Percentiles rank a stretch among this genome's conserved stretches.
phyloP scores from a whole-genome alignment of 2,888 invertebrate species.

The Cerastoderma edule region DNA sequence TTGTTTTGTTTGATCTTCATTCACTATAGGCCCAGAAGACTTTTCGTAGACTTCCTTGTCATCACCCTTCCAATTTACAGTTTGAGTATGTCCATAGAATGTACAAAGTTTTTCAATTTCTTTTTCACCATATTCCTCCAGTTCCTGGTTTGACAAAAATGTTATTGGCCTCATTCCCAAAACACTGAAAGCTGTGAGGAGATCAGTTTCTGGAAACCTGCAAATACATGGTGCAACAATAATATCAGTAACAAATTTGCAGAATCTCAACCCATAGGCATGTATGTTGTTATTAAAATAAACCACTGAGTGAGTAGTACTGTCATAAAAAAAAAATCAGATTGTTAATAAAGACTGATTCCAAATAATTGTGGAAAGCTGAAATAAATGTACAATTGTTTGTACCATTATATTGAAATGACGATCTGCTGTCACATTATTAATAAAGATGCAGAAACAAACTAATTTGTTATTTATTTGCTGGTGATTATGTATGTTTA shows the following conservation, averaged over 20 bases:
- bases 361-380: background rate
- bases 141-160: background rate
- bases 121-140: slow-evolving; percentile 8
- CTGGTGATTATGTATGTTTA: no score
- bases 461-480: background rate
- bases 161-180: slow-evolving; percentile 22
- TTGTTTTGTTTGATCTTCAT: slow-evolving; percentile 1
- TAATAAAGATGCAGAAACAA: background rate
- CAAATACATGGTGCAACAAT: background rate
- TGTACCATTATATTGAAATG: background rate
- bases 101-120: slow-evolving; percentile 1
- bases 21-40: slow-evolving; percentile 25
- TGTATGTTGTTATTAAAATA: background rate
- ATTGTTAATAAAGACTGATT: background rate
- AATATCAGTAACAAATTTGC: slow-evolving; percentile 1
- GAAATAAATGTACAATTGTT: background rate
- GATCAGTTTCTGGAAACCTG: slow-evolving; percentile 21
- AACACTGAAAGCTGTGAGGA: slow-evolving; percentile 5
- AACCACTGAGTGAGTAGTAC: background rate
- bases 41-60: slow-evolving; percentile 2
- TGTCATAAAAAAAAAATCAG: background rate
- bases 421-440: background rate
- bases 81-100: slow-evolving; percentile 19
- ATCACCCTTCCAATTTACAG: slow-evolving; percentile 12
- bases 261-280: background rate